A percentile compares a stretch with the other conserved stretches of the same genome.
Conservation (phyloP, 2,113 vertebrate species). For the Grammomys dolichurus region DNA sequence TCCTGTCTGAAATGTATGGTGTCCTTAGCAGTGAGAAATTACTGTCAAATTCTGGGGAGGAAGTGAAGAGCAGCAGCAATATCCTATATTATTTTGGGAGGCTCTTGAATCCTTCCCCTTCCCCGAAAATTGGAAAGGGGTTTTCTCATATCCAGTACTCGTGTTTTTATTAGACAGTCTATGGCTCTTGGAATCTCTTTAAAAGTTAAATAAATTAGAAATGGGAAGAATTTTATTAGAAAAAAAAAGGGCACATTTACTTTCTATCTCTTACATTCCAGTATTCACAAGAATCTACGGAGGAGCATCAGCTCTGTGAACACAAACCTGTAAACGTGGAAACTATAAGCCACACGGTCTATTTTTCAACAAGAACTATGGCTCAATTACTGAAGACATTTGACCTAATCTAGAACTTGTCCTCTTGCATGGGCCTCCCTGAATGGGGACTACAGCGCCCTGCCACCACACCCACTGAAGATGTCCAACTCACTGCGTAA, state of each 20-base stretch:
- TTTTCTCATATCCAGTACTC: not conserved
- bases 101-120: not conserved
- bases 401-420: not conserved
- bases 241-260: not conserved
- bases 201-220: slow-evolving; percentile 37
- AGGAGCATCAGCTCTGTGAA: not conserved
- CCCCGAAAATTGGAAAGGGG: not conserved
- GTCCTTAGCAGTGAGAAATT: not conserved
- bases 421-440: not conserved
- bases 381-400: not conserved
- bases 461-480: not conserved
- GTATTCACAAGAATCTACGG: slow-evolving; percentile 24
- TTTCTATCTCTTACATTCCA: slow-evolving; percentile 27
- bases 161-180: not conserved
- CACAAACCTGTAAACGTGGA: not conserved
- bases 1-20: not conserved
- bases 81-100: not conserved
- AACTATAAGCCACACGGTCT: not conserved
- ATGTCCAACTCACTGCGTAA: not conserved
- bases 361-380: slow-evolving; percentile 13
- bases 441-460: not conserved
- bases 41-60: not conserved
- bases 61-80: not conserved
- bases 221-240: not conserved
- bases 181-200: slow-evolving; percentile 10